Evolutionary conservation across 2,797 vertebrate genomes (phyloP), one percentile per base, ranked within the genome.

Genomic region (Prunella strophiata): DNA sequence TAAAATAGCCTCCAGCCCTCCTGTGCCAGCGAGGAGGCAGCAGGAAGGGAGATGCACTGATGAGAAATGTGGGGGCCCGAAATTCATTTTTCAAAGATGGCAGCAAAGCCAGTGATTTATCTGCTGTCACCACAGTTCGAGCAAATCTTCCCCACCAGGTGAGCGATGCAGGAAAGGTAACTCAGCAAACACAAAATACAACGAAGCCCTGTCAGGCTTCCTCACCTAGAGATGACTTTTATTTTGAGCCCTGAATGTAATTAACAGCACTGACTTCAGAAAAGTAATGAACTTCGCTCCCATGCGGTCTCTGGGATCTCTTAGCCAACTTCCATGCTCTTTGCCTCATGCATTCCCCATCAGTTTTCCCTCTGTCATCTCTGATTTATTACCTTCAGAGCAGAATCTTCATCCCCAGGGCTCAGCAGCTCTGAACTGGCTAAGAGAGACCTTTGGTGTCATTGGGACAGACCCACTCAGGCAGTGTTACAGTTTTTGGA

Each of bases 71-170:
- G 3, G 54, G 79, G 95, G 68, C 95, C 93, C 8, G 2, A 87
- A 95, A 97, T 97, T 94, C 97, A 98, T 98, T 98, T 98, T 97
- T 98, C 97, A 98, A 94, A 93, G 96, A 77, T 91, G 94, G 93
- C 97, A 97, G 97, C 94, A 94, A 89, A 97, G 97, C 91, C 47
- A 7, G 94, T 98, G 97, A 98, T 98, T 98, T 97, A 98, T 98
- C 93, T 96, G 97, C 97, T 98, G 98, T 98, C 97, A 97, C 67
- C 62, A 22, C 3, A 1, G 96, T 95, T 96, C 89, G 19, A 93
- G 96, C 94, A 89, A 96, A 95, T 93, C 93, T 96, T 95, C 96
- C 96, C 96, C 97, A 94, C 95, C 97, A 98, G 97, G 97, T 97
- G 96, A 97, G 96, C 54, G 8, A 85, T 59, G 71, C 38, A 81